A percentile compares a stretch with the other conserved stretches of the same genome.
These are phyloP conservation scores for Pyrocephalus nanus DNA, from an alignment of 2,797 vertebrate species.

Conservation along the genomic window DNA sequence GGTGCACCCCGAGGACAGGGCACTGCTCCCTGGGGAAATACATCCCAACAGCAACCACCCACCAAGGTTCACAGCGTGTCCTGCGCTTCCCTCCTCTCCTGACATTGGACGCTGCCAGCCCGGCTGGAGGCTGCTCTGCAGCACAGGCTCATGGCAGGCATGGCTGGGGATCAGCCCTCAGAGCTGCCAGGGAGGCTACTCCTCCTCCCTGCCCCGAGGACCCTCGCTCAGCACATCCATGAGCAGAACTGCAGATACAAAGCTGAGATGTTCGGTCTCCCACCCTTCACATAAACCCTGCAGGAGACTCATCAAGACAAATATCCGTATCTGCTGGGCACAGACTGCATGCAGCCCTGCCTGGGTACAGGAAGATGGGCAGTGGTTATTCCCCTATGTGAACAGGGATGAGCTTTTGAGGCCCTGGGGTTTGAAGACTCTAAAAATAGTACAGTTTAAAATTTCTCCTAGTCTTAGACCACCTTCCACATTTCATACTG, in stretches of 20 bases:
- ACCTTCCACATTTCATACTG: background rate
- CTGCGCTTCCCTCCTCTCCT: background rate
- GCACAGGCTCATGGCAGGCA: background rate
- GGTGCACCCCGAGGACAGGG: background rate
- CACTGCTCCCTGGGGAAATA: background rate
- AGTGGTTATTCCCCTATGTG: accelerated
- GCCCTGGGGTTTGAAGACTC: background rate
- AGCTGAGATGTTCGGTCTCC: background rate
- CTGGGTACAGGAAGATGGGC: background rate
- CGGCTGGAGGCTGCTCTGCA: background rate
- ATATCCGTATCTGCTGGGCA: background rate
- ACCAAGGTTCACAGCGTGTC: background rate
- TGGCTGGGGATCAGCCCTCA: background rate
- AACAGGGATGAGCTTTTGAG: background rate
- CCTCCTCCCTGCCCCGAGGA: background rate
- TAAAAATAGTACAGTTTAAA: background rate
- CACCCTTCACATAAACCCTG: background rate
- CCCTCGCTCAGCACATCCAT: accelerated
- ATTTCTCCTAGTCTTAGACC: background rate
- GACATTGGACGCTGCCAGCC: accelerated
- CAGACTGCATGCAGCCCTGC: background rate
- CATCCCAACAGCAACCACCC: background rate
- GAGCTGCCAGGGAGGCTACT: background rate
- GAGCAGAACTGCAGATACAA: accelerated
- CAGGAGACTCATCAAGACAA: background rate